Conservation (phyloP, 23 tunicate genomes). For the Ascidia mentula region DNA sequence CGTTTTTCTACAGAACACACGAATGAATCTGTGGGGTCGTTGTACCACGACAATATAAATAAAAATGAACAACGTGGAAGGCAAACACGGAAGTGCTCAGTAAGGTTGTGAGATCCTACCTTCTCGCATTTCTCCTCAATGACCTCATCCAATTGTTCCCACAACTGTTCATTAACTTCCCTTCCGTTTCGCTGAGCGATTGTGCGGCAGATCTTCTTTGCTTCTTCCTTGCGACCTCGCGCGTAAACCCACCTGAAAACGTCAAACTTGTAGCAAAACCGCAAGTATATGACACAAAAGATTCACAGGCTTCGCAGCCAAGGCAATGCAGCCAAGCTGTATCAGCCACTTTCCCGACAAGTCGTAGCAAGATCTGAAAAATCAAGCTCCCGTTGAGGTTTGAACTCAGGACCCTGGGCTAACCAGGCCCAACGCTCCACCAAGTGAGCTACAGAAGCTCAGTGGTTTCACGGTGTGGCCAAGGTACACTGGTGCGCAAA, state of each 20-base stretch:
- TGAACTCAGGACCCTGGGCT: too few species aligned
- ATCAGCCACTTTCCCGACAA: not conserved
- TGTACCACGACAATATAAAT: too few species aligned
- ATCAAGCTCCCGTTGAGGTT: too few species aligned
- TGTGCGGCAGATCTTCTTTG: not conserved
- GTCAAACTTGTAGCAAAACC: too few species aligned
- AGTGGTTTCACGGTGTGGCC: too few species aligned
- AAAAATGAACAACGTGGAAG: not conserved
- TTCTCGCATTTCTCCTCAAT: not conserved
- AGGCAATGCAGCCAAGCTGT: not conserved
- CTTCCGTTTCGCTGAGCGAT: not conserved
- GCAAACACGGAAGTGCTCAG: not conserved
- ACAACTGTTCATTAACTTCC: not conserved
- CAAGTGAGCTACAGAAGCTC: too few species aligned
- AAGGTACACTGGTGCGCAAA: too few species aligned
- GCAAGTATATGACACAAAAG: not conserved
- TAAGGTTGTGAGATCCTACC: not conserved
- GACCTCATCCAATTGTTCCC: not conserved
- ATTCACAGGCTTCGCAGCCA: not conserved
- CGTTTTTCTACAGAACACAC: not conserved
- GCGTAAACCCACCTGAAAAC: not conserved
- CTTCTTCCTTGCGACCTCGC: not conserved
- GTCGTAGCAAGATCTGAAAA: too few species aligned
- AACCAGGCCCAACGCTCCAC: too few species aligned
- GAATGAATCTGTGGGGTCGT: too few species aligned